Conservation (phyloP, 2,113 vertebrate genomes). For the Hippocampus zosterae region DNA sequence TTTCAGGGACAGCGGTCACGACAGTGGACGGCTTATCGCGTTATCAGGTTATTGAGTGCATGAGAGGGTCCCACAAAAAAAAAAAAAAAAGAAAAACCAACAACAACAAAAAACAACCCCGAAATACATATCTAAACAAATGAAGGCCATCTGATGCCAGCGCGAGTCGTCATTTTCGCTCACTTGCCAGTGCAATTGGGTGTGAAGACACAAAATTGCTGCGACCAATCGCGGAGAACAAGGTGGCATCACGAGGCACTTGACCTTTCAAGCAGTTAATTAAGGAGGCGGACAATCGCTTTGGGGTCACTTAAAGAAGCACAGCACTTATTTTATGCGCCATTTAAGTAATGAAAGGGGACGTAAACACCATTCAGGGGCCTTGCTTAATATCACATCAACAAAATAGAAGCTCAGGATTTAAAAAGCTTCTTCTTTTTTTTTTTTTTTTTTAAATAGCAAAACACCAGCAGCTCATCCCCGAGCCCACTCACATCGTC, state of each 20-base stretch:
- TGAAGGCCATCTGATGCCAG: neutral
- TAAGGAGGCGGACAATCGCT: constrained; percentile 54
- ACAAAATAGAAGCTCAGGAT: constrained; percentile 6
- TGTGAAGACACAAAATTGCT: constrained; percentile 37
- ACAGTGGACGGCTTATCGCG: too few relatives aligned
- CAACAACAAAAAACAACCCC: too few relatives aligned
- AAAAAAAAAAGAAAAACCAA: neutral
- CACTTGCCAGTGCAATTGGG: constrained; percentile 22
- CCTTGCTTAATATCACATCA: constrained; percentile 20
- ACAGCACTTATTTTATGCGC: neutral
- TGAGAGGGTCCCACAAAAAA: too few relatives aligned
- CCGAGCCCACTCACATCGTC: neutral
- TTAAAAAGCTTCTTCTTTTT: neutral
- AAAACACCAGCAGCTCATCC: neutral
- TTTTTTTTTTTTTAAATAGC: neutral
- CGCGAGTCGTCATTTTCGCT: constrained; percentile 13
- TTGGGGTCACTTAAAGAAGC: constrained; percentile 29
- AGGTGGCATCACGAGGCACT: constrained; percentile 46
- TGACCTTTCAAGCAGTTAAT: constrained; percentile 64
- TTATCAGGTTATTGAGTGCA: too few relatives aligned
- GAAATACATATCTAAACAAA: neutral
- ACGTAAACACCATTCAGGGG: constrained; percentile 18
- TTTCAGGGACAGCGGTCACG: too few relatives aligned
- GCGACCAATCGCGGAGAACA: constrained; percentile 41
- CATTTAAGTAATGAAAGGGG: constrained; percentile 23